Evolutionary conservation across 2,797 vertebrate genomes (phyloP), one percentile per base, ranked within the genome.

Genomic region (Parambassis ranga): DNA sequence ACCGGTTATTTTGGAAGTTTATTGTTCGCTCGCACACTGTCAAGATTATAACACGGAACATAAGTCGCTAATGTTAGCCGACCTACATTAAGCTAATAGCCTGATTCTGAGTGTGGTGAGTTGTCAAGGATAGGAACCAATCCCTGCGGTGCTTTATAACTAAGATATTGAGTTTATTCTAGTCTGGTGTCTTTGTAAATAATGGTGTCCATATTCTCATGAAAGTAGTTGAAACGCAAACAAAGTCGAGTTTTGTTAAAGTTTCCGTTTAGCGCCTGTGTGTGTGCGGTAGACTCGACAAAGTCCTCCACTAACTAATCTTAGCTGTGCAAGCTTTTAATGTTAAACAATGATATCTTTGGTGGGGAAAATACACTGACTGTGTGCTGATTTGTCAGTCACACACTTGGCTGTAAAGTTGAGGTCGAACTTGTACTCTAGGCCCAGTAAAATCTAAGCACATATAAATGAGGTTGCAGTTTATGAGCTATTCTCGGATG

Each of bases 11-110:
- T 39, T 6, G n/a, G 7, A n/a, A n/a, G n/a, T n/a, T n/a, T n/a
- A n/a, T n/a, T n/a, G n/a, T n/a, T n/a, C n/a, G n/a, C n/a, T n/a
- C n/a, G n/a, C n/a, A n/a, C 6, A 15, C 20, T n/a, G 42, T 26
- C 28, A 9, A 31, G 75, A 76, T 80, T 80, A 71, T 37, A 56
- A 58, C 44, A 46, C 20, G 62, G 68, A 70, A 67, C 60, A 78
- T 61, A 67, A 65, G 36, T 60, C 19, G 75, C 66, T 65, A 76
- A 32, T 23, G 31, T 35, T 79, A 76, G 73, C 68, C 23, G 41
- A 59, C 22, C 18, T 41, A 57, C 61, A 28, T 23, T 26, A 24
- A 28, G 78, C 58, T 75, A 77, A 60, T 78, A 77, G 58, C 68
- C 23, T 14, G 42, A n/a, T n/a, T n/a, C n/a, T n/a, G n/a, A n/a